Evolutionary conservation across 2,888 invertebrate species (phyloP).

Genomic region (Apoda limacodes): DNA sequence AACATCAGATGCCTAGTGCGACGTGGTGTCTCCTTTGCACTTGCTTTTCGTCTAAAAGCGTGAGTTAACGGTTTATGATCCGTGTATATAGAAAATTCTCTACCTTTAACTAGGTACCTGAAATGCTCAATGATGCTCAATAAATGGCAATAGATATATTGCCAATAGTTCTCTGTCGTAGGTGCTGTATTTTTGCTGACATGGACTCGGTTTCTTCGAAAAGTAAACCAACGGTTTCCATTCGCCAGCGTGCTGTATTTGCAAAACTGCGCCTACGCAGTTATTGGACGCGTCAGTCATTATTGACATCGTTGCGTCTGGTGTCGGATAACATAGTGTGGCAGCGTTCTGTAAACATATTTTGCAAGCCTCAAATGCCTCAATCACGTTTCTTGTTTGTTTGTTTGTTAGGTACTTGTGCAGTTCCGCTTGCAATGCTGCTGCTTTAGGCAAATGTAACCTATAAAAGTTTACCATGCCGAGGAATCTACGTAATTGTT

Average conservation of each 20-base stretch:
- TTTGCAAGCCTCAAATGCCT: constrained; percentile 19
- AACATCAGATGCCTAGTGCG: constrained; percentile 13
- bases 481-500: constrained; percentile 15
- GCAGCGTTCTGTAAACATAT: too few relatives aligned
- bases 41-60: constrained; percentile 4
- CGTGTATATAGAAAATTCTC: too few relatives aligned
- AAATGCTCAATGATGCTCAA: too few relatives aligned
- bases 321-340: constrained; percentile 23
- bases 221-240: too few relatives aligned
- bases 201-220: too few relatives aligned
- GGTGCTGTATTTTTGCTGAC: too few relatives aligned
- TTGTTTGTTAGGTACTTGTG: constrained; percentile 11
- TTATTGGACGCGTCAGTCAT: too few relatives aligned
- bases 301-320: not conserved
- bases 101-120: too few relatives aligned
- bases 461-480: constrained; percentile 20
- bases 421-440: too few relatives aligned
- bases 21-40: constrained; percentile 9
- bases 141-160: constrained; percentile 2
- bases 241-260: too few relatives aligned
- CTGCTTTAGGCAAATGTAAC: constrained; percentile 11
- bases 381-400: constrained; percentile 15
- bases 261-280: too few relatives aligned
- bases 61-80: constrained; percentile 13
- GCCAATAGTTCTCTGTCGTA: too few relatives aligned